phyloP scores from a whole-genome alignment of 2,797 vertebrate species.

The Alexandromys oeconomus region DNA sequence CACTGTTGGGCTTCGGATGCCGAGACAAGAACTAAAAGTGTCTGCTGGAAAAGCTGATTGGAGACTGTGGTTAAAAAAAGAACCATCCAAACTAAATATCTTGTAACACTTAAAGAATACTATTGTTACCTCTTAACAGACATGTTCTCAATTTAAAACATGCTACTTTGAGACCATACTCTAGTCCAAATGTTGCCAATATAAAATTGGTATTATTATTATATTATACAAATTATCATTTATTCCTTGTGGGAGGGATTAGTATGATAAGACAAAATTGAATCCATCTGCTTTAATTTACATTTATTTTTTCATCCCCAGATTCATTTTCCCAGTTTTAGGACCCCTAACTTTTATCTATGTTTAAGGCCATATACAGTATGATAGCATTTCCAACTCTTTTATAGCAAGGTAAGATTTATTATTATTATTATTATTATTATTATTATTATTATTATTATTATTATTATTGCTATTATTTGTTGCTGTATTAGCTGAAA shows the following conservation, averaged over 20 bases:
- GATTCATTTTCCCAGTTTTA: neutral
- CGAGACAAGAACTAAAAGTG: constrained; percentile 18
- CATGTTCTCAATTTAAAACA: neutral
- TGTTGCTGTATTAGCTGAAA: neutral
- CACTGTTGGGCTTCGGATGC: neutral
- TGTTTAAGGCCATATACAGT: neutral
- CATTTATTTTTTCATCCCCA: neutral
- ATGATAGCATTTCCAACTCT: neutral
- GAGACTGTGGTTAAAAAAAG: neutral
- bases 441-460: neutral
- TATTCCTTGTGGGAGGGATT: neutral
- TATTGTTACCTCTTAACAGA: neutral
- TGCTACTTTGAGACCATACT: neutral
- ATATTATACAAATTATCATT: constrained; percentile 14
- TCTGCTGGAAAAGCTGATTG: constrained; percentile 29
- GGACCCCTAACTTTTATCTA: neutral
- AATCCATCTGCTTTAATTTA: neutral
- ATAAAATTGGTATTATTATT: neutral
- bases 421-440: no score
- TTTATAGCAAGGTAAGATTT: neutral
- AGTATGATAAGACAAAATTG: constrained; percentile 13
- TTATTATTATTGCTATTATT: neutral
- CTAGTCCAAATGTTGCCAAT: neutral
- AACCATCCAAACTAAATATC: neutral
- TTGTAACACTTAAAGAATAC: constrained; percentile 8